Evolutionary conservation across 2,888 invertebrate genomes (phyloP).

Genomic region (Drosophila anomelani): DNA sequence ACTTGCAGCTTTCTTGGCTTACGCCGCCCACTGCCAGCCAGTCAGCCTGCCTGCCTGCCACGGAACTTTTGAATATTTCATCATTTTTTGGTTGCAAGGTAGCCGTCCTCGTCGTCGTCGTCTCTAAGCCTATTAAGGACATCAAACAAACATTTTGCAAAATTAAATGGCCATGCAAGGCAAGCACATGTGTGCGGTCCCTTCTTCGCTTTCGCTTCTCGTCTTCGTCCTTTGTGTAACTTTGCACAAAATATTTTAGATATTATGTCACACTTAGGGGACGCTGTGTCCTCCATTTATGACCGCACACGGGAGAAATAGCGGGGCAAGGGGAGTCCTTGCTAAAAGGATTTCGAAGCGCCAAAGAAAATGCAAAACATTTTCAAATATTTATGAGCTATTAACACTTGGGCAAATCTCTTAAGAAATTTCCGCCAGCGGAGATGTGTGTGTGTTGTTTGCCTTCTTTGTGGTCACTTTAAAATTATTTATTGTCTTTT

Average conservation of each 20-base stretch:
- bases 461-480: conserved; percentile 38
- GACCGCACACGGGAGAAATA: conserved; percentile 43
- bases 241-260: conserved; percentile 78
- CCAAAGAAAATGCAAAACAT: conserved; percentile 74
- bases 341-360: conserved; percentile 44
- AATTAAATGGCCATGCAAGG: conserved; percentile 79
- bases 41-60: conserved; percentile 3
- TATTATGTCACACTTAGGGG: conserved; percentile 81
- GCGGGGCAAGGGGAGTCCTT: conserved; percentile 7
- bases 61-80: conserved; percentile 73
- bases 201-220: conserved; percentile 7
- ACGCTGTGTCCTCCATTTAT: conserved; percentile 67
- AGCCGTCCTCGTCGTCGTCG: conserved; percentile 20
- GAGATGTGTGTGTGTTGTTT: conserved; percentile 11
- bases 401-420: conserved; percentile 74
- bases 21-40: background rate
- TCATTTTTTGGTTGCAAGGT: conserved; percentile 56
- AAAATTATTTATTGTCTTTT: conserved; percentile 46
- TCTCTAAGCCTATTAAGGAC: conserved; percentile 79
- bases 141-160: conserved; percentile 81
- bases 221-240: conserved; percentile 65
- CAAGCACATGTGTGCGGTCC: conserved; percentile 74
- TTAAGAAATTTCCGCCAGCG: conserved; percentile 28
- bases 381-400: conserved; percentile 81
- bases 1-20: conserved; percentile 69